A percentile compares a stretch with the other conserved stretches of the same genome.
Evolutionary conservation across 2,888 invertebrate genomes (phyloP).

Genomic region (Timema cristinae): DNA sequence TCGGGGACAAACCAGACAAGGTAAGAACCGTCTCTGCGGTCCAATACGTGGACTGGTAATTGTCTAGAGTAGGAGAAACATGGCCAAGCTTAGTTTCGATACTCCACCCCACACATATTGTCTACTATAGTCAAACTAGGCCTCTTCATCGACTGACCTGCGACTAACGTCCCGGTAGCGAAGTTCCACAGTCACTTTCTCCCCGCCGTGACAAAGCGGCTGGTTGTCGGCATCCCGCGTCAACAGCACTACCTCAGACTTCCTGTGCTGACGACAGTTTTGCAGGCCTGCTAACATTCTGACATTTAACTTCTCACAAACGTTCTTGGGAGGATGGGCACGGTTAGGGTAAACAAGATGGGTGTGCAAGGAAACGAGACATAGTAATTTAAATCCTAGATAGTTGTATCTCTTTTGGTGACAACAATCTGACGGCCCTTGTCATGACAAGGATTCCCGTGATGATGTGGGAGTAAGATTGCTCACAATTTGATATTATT

Average conservation of each 20-base stretch:
- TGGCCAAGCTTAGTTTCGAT: neutral
- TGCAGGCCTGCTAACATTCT: slow-evolving; percentile 46
- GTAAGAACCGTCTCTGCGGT: slow-evolving; percentile 63
- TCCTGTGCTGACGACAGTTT: slow-evolving; percentile 59
- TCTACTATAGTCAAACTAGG: neutral
- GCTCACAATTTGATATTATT: too few species aligned
- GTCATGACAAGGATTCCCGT: too few species aligned
- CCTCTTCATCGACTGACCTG: slow-evolving; percentile 38
- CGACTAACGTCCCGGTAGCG: slow-evolving; percentile 51
- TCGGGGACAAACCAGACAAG: slow-evolving; percentile 57
- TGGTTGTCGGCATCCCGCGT: slow-evolving; percentile 60
- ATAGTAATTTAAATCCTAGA: too few species aligned
- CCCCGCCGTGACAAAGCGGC: slow-evolving; percentile 63
- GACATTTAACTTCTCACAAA: too few species aligned
- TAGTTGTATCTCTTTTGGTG: too few species aligned
- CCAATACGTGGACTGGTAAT: slow-evolving; percentile 52
- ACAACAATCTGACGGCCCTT: too few species aligned
- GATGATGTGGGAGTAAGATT: too few species aligned
- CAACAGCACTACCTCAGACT: slow-evolving; percentile 57
- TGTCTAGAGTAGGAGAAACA: slow-evolving; percentile 35
- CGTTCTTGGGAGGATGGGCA: too few species aligned
- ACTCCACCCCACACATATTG: neutral
- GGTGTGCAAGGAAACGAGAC: too few species aligned
- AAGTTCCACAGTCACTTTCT: slow-evolving; percentile 54
- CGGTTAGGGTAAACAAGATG: too few species aligned